These are phyloP conservation scores for Nowickia ferox DNA, from an alignment of 2,888 invertebrate genomes.

Conservation along the genomic window DNA sequence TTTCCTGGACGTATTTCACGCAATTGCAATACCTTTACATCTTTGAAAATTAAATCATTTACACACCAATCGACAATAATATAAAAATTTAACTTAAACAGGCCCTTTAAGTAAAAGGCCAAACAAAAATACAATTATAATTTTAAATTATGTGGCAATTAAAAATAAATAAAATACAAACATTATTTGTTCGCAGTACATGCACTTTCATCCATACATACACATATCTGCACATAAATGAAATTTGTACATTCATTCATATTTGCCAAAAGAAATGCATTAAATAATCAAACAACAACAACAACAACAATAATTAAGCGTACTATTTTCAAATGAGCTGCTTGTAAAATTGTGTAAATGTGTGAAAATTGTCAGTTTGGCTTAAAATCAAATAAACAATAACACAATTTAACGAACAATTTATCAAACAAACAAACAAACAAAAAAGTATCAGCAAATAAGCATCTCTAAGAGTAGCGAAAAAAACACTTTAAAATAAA, in stretches of 20 bases:
- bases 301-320: not conserved
- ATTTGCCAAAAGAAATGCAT: not conserved
- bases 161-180: not conserved
- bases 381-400: slow-evolving; percentile 65
- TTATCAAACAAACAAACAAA: slow-evolving; percentile 11
- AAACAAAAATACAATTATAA: slow-evolving; percentile 14
- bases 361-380: slow-evolving; percentile 67
- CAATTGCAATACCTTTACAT: too few species aligned
- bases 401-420: slow-evolving; percentile 64
- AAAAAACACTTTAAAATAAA: not conserved
- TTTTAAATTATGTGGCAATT: too few species aligned
- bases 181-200: not conserved
- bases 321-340: slow-evolving; percentile 41
- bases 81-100: slow-evolving; percentile 9
- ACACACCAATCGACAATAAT: not conserved
- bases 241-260: not conserved
- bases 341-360: slow-evolving; percentile 57
- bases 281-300: not conserved
- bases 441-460: slow-evolving; percentile 56
- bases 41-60: too few species aligned
- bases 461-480: slow-evolving; percentile 40
- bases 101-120: not conserved
- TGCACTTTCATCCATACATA: not conserved
- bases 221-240: not conserved
- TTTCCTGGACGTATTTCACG: too few species aligned